Evolutionary conservation across 53 echinoderm and acorn worm genomes (phyloP).

Genomic region (Mesocentrotus franciscanus): DNA sequence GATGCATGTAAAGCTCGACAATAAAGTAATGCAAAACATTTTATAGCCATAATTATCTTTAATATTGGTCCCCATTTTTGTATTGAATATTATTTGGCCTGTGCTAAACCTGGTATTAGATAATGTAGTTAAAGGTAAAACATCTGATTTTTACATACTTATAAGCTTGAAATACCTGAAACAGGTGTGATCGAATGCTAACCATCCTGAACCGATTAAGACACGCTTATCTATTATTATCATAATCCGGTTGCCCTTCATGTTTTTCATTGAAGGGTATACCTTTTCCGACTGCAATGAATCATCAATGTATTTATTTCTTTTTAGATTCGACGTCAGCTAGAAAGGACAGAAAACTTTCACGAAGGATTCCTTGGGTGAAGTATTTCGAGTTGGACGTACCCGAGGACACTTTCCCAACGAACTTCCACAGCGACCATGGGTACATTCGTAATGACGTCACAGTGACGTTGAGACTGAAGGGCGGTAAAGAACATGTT

Average conservation of each 20-base stretch:
- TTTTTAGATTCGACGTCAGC: slow-evolving; percentile 27
- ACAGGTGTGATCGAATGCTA: background rate
- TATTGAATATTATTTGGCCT: no score
- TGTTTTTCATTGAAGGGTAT: background rate
- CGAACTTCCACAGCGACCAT: slow-evolving; percentile 30
- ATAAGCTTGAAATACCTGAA: no score
- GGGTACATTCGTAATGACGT: slow-evolving; percentile 59
- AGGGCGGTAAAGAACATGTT: background rate
- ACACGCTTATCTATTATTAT: background rate
- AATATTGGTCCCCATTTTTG: no score
- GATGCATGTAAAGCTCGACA: no score
- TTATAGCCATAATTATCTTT: no score
- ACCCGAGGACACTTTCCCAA: slow-evolving; percentile 41
- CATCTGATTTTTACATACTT: no score
- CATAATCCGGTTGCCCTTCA: background rate
- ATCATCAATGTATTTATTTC: background rate
- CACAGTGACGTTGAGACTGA: slow-evolving; percentile 8
- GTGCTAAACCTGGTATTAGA: no score
- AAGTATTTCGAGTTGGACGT: slow-evolving; percentile 61
- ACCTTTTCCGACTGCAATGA: background rate
- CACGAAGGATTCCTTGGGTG: background rate
- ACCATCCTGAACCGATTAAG: background rate
- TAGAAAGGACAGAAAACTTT: slow-evolving; percentile 32
- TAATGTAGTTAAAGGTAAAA: no score
- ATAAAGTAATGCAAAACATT: no score